Conservation (phyloP, 1,140 invertebrate species). For the Atta cephalotes region DNA sequence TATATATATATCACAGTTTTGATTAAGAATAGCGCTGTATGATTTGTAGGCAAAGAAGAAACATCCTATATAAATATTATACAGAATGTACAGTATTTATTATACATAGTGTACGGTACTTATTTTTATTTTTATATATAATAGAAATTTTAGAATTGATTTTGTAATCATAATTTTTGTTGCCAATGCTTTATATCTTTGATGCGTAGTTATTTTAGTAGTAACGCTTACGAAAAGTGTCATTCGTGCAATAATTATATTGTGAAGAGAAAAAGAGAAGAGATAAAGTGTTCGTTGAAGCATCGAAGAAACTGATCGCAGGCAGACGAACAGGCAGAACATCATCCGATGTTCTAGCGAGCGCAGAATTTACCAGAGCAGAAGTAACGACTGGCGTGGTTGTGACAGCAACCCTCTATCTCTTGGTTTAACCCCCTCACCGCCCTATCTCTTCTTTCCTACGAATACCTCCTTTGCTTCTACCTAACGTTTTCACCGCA, state of each 20-base stretch:
- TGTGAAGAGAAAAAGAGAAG: not conserved
- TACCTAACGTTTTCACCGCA: slow-evolving; percentile 80
- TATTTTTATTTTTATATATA: not conserved
- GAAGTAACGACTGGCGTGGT: slow-evolving; percentile 85
- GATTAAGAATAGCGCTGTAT: too few relatives aligned
- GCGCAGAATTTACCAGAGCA: slow-evolving; percentile 83
- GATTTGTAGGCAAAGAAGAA: too few relatives aligned
- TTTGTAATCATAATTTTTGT: not conserved
- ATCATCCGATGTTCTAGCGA: slow-evolving; percentile 75
- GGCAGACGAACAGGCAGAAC: slow-evolving; percentile 68
- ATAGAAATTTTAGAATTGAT: not conserved
- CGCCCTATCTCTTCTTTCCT: slow-evolving; percentile 66
- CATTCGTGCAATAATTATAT: slow-evolving; percentile 28
- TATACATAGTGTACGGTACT: too few relatives aligned
- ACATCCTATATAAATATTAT: not conserved
- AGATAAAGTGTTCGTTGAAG: slow-evolving; percentile 49
- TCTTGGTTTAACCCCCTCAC: slow-evolving; percentile 75
- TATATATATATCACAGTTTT: too few relatives aligned
- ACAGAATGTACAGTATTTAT: not conserved
- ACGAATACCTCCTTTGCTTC: slow-evolving; percentile 58
- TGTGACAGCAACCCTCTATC: slow-evolving; percentile 82
- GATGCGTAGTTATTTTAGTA: not conserved
- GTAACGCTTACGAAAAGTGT: slow-evolving; percentile 7
- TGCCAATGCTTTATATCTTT: not conserved
- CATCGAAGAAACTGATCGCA: slow-evolving; percentile 75